Evolutionary conservation across 53 echinoderm and acorn worm genomes (phyloP), one percentile per base, ranked within the genome.

Genomic region (Hippasteria phrygiana): DNA sequence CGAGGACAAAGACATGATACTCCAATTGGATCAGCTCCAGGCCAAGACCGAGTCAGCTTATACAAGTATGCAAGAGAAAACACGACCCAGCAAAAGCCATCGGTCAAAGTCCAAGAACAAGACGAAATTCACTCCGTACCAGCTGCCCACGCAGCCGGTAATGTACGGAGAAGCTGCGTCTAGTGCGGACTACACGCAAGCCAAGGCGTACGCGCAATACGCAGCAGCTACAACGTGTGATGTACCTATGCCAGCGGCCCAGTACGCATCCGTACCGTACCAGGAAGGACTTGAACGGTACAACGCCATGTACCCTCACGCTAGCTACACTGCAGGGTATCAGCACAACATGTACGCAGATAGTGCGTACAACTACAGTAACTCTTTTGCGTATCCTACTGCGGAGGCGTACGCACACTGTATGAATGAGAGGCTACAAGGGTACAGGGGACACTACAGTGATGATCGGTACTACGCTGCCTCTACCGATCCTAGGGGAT

Each of bases 11-110:
- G 95, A 96, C 2, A 89, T 93, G 22, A 76, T 96, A 26, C 92
- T 99, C 32, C 92, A 95, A 64, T 72, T 94, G 28, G 99, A 99
- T 78, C 99, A 99, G 87, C 88, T 99, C 17, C 91, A 93, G 67
- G 99, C 99, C 73, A 96, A 99, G 74, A 99, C 99, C 17, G 95
- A 97, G 62, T 95, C 97, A 37, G 95, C 90, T 73, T 97, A 93
- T 83, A 83, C 95, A 2, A 90, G 82, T 45, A 67, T 90, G 43
- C 93, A 96, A 43, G 99, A 99, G 71, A 96, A 95, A 70, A 88
- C 90, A 4, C 89, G 94, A 31, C 92, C 94, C 3, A 85, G 79
- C 42, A 99, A 96, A 41, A 93, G 91, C 74, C 85, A 85, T 24
- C 89, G 93, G 14, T 83, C 89, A n/a, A 94, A 94, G 66, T 93